Conservation (phyloP, 2,113 vertebrate species). For the Ancistrus triradiatus region DNA sequence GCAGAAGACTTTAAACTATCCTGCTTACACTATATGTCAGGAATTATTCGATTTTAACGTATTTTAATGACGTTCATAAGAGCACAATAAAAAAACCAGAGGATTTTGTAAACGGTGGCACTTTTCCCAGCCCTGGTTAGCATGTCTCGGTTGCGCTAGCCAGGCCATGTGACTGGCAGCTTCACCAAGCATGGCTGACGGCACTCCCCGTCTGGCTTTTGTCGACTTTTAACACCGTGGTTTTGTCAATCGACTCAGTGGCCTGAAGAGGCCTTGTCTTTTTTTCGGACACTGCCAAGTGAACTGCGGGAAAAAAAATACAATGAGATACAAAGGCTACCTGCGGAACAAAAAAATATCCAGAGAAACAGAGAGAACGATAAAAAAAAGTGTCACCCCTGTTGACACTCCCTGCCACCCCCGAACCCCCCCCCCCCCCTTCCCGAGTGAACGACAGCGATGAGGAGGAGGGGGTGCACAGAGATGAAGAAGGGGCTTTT, state of each 20-base stretch:
- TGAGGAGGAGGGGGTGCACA: conserved; percentile 40
- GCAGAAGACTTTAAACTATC: neutral
- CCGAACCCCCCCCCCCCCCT: conserved; percentile 55
- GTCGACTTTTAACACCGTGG: conserved; percentile 62
- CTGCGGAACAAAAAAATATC: conserved; percentile 66
- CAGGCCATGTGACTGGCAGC: conserved; percentile 57
- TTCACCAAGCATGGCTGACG: conserved; percentile 48
- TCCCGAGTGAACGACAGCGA: conserved; percentile 53
- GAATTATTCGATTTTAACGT: too few relatives aligned
- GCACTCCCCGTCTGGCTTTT: conserved; percentile 54
- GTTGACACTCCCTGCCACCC: conserved; percentile 52
- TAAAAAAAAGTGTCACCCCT: conserved; percentile 48
- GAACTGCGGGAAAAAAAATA: conserved; percentile 49
- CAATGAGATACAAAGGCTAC: conserved; percentile 48
- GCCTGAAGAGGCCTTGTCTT: conserved; percentile 66
- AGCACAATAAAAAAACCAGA: too few relatives aligned
- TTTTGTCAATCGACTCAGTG: conserved; percentile 71
- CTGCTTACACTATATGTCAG: too few relatives aligned
- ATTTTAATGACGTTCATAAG: too few relatives aligned
- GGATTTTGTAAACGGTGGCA: too few relatives aligned
- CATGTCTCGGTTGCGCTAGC: conserved; percentile 50
- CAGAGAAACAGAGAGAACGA: conserved; percentile 49
- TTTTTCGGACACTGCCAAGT: too few relatives aligned
- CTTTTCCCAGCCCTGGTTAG: conserved; percentile 32
- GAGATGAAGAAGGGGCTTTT: conserved; percentile 53